Evolutionary conservation across 2,113 vertebrate species (phyloP).

Genomic region (Hyaena hyaena): DNA sequence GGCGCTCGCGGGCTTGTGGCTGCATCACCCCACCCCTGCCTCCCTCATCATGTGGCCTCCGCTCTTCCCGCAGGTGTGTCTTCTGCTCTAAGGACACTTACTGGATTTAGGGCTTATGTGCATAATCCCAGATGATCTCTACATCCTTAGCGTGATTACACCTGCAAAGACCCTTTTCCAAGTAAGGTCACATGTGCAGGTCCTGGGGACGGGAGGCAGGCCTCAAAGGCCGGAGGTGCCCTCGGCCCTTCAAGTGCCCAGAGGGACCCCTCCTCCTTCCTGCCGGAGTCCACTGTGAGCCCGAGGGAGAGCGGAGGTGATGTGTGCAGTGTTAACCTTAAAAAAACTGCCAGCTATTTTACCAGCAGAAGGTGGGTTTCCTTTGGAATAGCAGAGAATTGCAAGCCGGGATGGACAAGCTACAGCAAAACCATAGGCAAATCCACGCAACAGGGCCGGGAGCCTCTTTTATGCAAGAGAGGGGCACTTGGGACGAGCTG

Average conservation of each 20-base stretch:
- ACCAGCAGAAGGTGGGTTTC: background rate
- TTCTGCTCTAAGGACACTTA: background rate
- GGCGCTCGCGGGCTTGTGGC: background rate
- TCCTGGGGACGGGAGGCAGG: background rate
- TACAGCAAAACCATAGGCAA: background rate
- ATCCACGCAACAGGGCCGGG: fast-evolving
- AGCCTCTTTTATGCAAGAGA: too few species aligned
- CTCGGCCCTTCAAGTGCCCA: fast-evolving
- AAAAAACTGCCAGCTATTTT: background rate
- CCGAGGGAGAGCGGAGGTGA: fast-evolving
- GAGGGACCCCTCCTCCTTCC: background rate
- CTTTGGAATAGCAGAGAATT: background rate
- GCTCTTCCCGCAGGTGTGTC: too few species aligned
- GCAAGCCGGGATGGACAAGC: background rate
- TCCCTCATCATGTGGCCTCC: fast-evolving
- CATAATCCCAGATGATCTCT: background rate
- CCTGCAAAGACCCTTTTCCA: background rate
- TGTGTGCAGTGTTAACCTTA: background rate
- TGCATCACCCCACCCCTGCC: fast-evolving
- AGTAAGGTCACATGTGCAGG: background rate
- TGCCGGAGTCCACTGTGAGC: too few species aligned
- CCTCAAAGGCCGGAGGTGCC: background rate
- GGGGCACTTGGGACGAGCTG: background rate
- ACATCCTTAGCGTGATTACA: too few species aligned
- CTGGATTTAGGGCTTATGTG: background rate